Conservation (phyloP, 2,113 vertebrate species). For the Paramormyrops kingsleyae region DNA sequence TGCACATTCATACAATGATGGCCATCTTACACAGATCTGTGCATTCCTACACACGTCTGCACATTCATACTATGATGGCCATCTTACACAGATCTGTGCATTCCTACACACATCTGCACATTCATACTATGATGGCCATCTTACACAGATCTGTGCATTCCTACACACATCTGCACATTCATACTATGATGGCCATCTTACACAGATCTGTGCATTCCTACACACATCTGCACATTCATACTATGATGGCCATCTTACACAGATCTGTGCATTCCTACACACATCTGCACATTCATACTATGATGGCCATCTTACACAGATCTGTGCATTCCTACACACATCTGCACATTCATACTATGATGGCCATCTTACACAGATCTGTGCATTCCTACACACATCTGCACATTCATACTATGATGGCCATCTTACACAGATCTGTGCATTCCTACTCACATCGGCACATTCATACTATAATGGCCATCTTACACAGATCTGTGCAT, state of each 20-base stretch:
- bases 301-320: neutral
- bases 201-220: neutral
- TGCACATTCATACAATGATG: neutral
- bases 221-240: neutral
- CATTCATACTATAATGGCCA: neutral
- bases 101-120: neutral
- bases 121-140: neutral
- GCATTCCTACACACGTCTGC: neutral
- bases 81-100: neutral
- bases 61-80: neutral
- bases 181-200: neutral
- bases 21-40: neutral
- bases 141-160: neutral
- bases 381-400: too few species aligned
- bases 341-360: too few species aligned
- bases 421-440: neutral
- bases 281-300: neutral
- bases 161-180: neutral
- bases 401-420: neutral
- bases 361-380: neutral
- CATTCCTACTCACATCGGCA: too few species aligned
- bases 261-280: neutral
- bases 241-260: neutral
- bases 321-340: too few species aligned
- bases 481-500: neutral